phyloP scores from a whole-genome alignment of 2,113 vertebrate species.

The Turnix velox region DNA sequence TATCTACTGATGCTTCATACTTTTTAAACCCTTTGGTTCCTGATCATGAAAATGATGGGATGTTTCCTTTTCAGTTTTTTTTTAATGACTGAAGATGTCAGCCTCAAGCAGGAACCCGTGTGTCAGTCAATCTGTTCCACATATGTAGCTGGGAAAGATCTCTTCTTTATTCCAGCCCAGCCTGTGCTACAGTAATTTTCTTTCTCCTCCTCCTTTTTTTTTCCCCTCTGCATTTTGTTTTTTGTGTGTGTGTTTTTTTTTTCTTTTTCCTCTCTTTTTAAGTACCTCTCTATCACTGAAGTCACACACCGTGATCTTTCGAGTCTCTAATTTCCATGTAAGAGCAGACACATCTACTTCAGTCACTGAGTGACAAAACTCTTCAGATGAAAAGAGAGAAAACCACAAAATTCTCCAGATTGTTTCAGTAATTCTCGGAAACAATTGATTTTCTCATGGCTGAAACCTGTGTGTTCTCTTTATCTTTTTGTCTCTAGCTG shows the following conservation, averaged over 20 bases:
- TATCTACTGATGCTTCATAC: not conserved
- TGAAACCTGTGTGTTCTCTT: not conserved
- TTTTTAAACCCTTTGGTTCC: not conserved
- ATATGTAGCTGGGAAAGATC: not conserved
- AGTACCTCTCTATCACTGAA: not conserved
- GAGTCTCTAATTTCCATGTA: not conserved
- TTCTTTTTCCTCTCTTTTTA: not conserved
- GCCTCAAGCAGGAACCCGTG: not conserved
- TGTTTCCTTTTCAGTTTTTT: not conserved
- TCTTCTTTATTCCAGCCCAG: not conserved
- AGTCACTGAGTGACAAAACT: not conserved
- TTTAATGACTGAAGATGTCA: not conserved
- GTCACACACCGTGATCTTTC: not conserved
- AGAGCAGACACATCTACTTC: not conserved
- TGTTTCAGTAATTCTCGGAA: conserved; percentile 23
- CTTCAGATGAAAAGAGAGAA: not conserved
- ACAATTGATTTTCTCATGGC: not conserved
- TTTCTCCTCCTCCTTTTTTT: not conserved
- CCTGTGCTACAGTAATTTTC: not conserved
- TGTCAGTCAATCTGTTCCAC: not conserved
- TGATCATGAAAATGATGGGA: not conserved
- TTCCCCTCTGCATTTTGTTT: not conserved
- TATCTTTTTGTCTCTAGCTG: not conserved
- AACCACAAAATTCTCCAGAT: not conserved
- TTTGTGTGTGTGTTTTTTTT: not conserved